A percentile compares a stretch with the other conserved stretches of the same genome.
Conservation (phyloP, 2,888 invertebrate genomes). For the Ennomos erosarius region DNA sequence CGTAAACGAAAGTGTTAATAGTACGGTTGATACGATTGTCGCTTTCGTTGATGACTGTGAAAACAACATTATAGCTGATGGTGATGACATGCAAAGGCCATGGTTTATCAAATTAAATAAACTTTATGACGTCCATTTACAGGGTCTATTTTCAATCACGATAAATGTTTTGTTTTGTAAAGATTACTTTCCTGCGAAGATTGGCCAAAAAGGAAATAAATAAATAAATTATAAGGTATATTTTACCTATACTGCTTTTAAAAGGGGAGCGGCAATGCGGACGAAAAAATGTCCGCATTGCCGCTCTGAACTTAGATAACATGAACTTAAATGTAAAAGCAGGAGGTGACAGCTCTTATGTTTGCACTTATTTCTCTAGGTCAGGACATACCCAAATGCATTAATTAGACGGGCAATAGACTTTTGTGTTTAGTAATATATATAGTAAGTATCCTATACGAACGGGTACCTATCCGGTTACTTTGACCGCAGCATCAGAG, state of each 20-base stretch:
- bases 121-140: slow-evolving; percentile 15
- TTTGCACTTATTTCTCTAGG: no score
- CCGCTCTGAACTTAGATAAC: no score
- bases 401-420: no score
- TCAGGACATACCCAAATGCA: no score
- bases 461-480: no score
- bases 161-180: slow-evolving; percentile 1
- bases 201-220: no score
- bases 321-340: background rate
- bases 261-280: background rate
- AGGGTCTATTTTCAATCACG: slow-evolving; percentile 19
- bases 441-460: no score
- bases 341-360: no score
- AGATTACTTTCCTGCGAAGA: slow-evolving; percentile 6
- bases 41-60: slow-evolving; percentile 29
- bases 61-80: slow-evolving; percentile 29
- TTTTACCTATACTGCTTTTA: background rate
- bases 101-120: slow-evolving; percentile 6
- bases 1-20: slow-evolving; percentile 28
- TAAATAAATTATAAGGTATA: slow-evolving; percentile 4
- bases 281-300: no score
- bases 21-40: slow-evolving; percentile 27
- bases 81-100: slow-evolving; percentile 29
- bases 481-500: no score
- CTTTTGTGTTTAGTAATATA: no score